A percentile compares a stretch with the other conserved stretches of the same genome.
Conservation (phyloP, 1,140 invertebrate species). For the Drosophila murphyi region DNA sequence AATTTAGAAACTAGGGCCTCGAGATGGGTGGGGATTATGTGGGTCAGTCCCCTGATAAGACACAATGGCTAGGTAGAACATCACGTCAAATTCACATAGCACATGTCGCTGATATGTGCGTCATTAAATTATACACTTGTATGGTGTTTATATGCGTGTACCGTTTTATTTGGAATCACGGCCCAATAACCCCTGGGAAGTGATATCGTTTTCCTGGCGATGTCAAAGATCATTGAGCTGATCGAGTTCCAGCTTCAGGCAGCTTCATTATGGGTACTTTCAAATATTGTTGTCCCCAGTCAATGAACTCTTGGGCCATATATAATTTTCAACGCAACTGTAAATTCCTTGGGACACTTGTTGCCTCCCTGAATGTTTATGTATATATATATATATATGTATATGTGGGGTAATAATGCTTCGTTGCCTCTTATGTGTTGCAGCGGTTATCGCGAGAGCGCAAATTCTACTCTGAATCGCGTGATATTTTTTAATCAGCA, state of each 20-base stretch:
- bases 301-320: constrained; percentile 44
- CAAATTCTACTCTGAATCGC: constrained; percentile 78
- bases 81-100: constrained; percentile 35
- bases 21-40: constrained; percentile 2
- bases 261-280: not conserved
- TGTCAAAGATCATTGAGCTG: constrained; percentile 60
- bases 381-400: constrained; percentile 1
- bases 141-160: not conserved
- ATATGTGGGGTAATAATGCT: not conserved
- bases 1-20: constrained; percentile 1
- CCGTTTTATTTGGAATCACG: constrained; percentile 24
- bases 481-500: constrained; percentile 79
- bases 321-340: constrained; percentile 17
- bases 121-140: not conserved
- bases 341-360: constrained; percentile 18
- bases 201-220: constrained; percentile 36
- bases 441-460: constrained; percentile 49
- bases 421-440: constrained; percentile 5
- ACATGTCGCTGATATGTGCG: not conserved
- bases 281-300: constrained; percentile 15
- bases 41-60: constrained; percentile 15
- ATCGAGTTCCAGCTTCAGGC: constrained; percentile 18
- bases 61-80: constrained; percentile 22
- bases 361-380: not conserved
- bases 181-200: constrained; percentile 41